phyloP scores from a whole-genome alignment of 92 coral and sea anemone genomes.

The Actinernus sp. region DNA sequence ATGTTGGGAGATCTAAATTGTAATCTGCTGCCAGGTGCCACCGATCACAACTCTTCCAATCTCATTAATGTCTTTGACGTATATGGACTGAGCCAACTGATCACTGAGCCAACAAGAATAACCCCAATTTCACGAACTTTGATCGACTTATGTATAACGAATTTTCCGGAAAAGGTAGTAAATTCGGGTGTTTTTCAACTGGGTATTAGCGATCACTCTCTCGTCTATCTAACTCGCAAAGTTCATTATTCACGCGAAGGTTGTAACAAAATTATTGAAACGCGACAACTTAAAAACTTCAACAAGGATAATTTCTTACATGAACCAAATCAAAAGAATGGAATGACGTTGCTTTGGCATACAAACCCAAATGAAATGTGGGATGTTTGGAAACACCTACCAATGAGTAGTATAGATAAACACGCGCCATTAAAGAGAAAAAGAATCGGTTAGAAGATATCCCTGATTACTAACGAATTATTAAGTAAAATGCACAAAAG shows the following conservation, averaged over 20 bases:
- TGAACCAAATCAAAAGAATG: neutral
- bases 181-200: conserved; percentile 55
- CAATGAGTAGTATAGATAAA: conserved; percentile 23
- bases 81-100: conserved; percentile 61
- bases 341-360: conserved; percentile 10
- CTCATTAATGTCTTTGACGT: conserved; percentile 59
- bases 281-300: neutral
- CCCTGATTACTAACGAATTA: conserved; percentile 38
- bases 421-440: conserved; percentile 27
- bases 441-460: conserved; percentile 38
- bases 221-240: conserved; percentile 54
- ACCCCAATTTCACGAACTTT: conserved; percentile 58
- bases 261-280: conserved; percentile 1
- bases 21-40: conserved; percentile 6
- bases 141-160: conserved; percentile 69
- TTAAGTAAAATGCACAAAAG: conserved; percentile 32
- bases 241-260: conserved; percentile 17
- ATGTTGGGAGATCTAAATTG: conserved; percentile 65
- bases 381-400: conserved; percentile 52
- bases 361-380: conserved; percentile 67
- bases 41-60: conserved; percentile 23
- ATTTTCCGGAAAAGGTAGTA: conserved; percentile 44
- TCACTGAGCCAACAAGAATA: conserved; percentile 71
- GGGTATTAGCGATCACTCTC: conserved; percentile 60
- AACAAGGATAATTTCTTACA: neutral